Percentiles rank a stretch among this genome's conserved stretches.
phyloP scores from a whole-genome alignment of 2,113 vertebrate species.

The Heterocephalus glaber region DNA sequence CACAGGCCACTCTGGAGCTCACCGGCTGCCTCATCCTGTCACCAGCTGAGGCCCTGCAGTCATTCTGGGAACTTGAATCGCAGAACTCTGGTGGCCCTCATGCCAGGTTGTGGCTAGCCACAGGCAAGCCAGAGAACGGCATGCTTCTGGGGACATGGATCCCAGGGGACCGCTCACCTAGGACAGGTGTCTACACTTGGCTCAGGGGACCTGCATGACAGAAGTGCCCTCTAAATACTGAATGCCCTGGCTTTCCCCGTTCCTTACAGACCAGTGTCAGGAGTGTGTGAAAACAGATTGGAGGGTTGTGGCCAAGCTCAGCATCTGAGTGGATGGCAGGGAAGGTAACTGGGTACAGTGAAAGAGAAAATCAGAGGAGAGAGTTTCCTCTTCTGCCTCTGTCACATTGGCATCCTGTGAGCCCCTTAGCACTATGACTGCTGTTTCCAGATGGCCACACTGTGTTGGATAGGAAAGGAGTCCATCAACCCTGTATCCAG shows the following conservation, averaged over 20 bases:
- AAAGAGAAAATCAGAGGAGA: not conserved
- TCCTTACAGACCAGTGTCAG: not conserved
- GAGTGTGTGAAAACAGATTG: not conserved
- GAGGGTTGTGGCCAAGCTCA: not conserved
- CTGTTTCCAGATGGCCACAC: accelerated
- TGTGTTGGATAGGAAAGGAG: no score
- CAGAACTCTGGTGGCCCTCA: not conserved
- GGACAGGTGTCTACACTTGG: no score
- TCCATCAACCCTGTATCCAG: not conserved
- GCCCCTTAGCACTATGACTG: accelerated
- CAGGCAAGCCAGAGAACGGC: not conserved
- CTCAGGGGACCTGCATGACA: not conserved
- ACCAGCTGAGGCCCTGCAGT: not conserved
- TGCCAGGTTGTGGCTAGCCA: not conserved
- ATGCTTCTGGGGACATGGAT: accelerated
- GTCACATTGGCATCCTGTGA: accelerated
- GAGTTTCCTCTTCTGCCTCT: not conserved
- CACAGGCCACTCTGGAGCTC: no score
- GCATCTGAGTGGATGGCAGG: not conserved
- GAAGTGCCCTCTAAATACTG: not conserved
- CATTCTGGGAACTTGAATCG: not conserved
- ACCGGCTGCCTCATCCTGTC: no score
- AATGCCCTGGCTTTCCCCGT: no score
- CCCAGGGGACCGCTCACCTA: not conserved
- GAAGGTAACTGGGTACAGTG: not conserved